A percentile compares a stretch with the other conserved stretches of the same genome.
phyloP scores from a whole-genome alignment of 1,140 invertebrate species.

The Drosophila trapezifrons region DNA sequence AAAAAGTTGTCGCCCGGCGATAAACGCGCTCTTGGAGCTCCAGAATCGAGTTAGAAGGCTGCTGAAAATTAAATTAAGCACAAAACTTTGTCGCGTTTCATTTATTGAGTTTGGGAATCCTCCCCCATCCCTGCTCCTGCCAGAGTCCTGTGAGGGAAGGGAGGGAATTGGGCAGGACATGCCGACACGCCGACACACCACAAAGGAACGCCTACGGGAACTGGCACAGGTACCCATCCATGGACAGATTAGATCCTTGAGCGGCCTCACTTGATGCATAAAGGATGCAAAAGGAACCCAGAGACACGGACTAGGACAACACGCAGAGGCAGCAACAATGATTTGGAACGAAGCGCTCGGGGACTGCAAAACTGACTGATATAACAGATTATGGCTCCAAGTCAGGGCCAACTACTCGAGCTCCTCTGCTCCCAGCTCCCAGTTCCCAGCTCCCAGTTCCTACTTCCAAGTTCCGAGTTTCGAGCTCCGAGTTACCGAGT shows the following conservation, averaged over 20 bases:
- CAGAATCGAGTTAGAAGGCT: slow-evolving; percentile 68
- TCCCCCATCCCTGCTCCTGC: background rate
- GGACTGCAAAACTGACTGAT: background rate
- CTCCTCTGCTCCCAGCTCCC: background rate
- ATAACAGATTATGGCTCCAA: slow-evolving; percentile 26
- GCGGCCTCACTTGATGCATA: too few species aligned
- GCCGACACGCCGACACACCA: too few species aligned
- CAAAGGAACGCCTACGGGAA: too few species aligned
- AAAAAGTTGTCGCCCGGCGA: slow-evolving; percentile 67
- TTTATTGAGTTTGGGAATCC: background rate
- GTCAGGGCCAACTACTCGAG: slow-evolving; percentile 23
- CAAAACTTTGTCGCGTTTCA: slow-evolving; percentile 45
- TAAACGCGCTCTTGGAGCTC: slow-evolving; percentile 50
- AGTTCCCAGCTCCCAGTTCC: slow-evolving; percentile 3
- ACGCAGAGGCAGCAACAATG: background rate
- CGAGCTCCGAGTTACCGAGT: background rate
- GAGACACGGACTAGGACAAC: background rate
- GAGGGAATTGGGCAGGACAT: too few species aligned
- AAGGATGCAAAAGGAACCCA: background rate
- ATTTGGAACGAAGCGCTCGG: background rate
- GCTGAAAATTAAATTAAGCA: slow-evolving; percentile 70
- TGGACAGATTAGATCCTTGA: too few species aligned
- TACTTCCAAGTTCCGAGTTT: background rate
- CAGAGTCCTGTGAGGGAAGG: background rate
- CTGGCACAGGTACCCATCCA: too few species aligned